Evolutionary conservation across 2,888 invertebrate genomes (phyloP).

Genomic region (Thymelicus sylvestris): DNA sequence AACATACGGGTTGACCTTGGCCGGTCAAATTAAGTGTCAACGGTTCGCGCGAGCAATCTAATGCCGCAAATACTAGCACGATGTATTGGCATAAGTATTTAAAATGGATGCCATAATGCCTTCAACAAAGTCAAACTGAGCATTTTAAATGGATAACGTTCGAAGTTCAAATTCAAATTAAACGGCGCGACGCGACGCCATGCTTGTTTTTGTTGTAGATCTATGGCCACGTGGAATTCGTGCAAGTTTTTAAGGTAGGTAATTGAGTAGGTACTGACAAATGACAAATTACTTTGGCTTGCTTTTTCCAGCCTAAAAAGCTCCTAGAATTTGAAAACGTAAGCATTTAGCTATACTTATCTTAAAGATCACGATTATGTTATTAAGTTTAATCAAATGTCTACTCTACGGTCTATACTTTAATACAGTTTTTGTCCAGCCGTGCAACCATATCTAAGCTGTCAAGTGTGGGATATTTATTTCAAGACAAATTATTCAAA

Average conservation of each 20-base stretch:
- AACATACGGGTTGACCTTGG: slow-evolving; percentile 44
- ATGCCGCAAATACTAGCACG: slow-evolving; percentile 7
- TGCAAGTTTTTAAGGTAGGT: neutral
- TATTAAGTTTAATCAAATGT: no score
- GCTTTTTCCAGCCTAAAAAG: no score
- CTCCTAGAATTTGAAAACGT: no score
- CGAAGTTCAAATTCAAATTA: slow-evolving; percentile 26
- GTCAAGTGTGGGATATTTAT: no score
- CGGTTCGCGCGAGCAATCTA: slow-evolving; percentile 5
- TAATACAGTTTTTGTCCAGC: no score
- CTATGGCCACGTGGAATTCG: neutral
- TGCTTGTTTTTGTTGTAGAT: slow-evolving; percentile 13
- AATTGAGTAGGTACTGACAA: no score
- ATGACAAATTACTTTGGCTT: no score
- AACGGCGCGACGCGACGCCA: slow-evolving; percentile 13
- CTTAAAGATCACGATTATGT: no score
- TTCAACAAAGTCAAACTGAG: neutral
- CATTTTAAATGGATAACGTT: slow-evolving; percentile 26
- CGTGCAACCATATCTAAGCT: no score
- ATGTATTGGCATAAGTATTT: slow-evolving; percentile 18
- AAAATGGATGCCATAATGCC: slow-evolving; percentile 13
- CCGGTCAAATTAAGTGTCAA: slow-evolving; percentile 35
- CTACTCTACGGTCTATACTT: no score
- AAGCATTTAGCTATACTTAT: no score
- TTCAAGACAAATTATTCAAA: neutral